A percentile compares a stretch with the other conserved stretches of the same genome.
Evolutionary conservation across 2,113 vertebrate species (phyloP).

Genomic region (Cephalopholis sonnerati): DNA sequence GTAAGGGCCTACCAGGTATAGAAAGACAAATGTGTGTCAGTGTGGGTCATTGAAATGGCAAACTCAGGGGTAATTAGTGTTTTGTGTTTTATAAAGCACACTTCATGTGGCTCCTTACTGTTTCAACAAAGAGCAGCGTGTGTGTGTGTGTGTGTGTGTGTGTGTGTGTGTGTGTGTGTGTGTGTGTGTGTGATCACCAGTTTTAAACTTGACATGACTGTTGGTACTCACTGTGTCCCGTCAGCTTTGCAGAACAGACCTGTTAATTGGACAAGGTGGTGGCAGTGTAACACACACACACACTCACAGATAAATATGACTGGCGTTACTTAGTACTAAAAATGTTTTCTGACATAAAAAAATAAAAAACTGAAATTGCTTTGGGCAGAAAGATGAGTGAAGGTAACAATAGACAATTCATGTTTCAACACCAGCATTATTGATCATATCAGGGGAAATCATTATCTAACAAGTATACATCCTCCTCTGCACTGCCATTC

Average conservation of each 20-base stretch:
- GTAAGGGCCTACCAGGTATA: no score
- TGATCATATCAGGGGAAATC: conserved; percentile 28
- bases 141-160: background rate
- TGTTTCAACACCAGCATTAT: conserved; percentile 36
- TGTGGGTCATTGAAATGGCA: background rate
- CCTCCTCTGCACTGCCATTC: background rate
- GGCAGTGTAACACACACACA: background rate
- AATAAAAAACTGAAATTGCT: background rate
- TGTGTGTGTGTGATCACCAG: no score
- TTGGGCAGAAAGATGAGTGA: conserved; percentile 24
- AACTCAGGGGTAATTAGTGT: background rate
- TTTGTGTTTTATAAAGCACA: background rate
- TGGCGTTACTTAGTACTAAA: background rate
- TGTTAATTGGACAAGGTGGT: conserved; percentile 17
- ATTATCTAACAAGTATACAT: background rate
- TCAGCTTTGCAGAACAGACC: background rate
- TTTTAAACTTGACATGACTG: background rate
- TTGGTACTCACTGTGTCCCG: background rate
- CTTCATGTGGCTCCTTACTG: background rate
- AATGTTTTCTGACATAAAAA: conserved; percentile 6
- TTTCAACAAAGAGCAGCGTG: background rate
- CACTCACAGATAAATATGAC: background rate
- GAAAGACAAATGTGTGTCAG: background rate
- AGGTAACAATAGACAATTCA: conserved; percentile 14
- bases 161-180: no score